Conservation (phyloP, 2,113 vertebrate genomes). For the Ammodytes dubius region DNA sequence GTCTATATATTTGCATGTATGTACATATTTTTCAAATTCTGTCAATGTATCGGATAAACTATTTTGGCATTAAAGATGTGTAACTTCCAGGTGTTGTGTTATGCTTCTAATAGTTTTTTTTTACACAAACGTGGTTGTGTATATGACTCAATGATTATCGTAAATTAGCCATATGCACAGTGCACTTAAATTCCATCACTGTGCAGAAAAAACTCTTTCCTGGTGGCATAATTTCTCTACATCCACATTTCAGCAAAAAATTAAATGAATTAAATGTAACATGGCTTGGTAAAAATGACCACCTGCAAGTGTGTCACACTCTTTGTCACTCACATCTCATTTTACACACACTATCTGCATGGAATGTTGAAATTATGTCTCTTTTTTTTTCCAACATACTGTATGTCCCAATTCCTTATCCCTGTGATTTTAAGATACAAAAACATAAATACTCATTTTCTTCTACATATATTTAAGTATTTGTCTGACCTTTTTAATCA, state of each 20-base stretch:
- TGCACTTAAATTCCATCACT: neutral
- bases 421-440: neutral
- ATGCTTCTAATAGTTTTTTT: neutral
- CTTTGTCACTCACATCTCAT: too few species aligned
- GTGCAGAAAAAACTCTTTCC: neutral
- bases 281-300: neutral
- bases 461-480: neutral
- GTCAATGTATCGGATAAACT: neutral
- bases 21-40: conserved; percentile 5
- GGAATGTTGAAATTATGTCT: too few species aligned
- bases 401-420: neutral
- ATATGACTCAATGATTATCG: neutral
- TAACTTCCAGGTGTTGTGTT: conserved; percentile 1
- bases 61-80: conserved; percentile 35
- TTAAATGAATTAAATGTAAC: neutral
- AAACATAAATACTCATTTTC: neutral
- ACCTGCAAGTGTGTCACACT: neutral
- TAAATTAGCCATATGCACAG: neutral
- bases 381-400: too few species aligned
- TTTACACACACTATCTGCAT: too few species aligned
- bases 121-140: neutral
- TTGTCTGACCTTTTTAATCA: neutral
- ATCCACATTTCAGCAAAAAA: neutral
- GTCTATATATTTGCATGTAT: neutral
- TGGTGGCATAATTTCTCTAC: neutral